Evolutionary conservation across 1,140 invertebrate genomes (phyloP), one percentile per base, ranked within the genome.

Genomic region (Cardiocondyla obscurior): DNA sequence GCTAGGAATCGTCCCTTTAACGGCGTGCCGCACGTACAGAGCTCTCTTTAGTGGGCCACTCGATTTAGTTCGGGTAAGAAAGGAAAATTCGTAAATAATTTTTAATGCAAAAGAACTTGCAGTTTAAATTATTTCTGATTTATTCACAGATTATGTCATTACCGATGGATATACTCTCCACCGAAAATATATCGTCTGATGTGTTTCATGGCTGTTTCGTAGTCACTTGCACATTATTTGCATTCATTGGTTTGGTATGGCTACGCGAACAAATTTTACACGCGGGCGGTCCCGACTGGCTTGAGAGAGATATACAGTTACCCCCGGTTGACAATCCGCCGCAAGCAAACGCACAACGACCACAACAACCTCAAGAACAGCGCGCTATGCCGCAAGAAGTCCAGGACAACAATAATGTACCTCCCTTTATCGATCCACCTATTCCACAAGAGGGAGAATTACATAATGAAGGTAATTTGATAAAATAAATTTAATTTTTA

Each of bases 161-260:
- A 76, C 98, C 98, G 22, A 96, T 99, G 89, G 97, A 99, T 93
- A 96, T 99, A 93, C 94, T 99, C 8, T 99, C 98, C 3, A 97
- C 97, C 91, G 98, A 99, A 87, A 99, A 99, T 93, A 93, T 99
- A 44, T 96, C 97, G 0, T 96, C 97, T 25, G 99, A 99, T 94
- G 97, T 98, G 79, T 98, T 99, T 92, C 98, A 99, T 88, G 99
- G 99, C 3, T 98, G 97, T 92, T 98, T 99, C 94, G 98, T 99
- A 39, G 98, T 99, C 8, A 98, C 97, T 1, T 99, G 99, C 92
- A 99, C 99, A 2, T 94, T 99, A 36, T 98, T 99, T 92, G 98
- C 98, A 2, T 99, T 99, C 90, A 99, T 99, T 88, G 98, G 98
- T 64, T 93, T 99, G 2, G 98, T 99, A 0, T 99, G 99, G 99